These are phyloP conservation scores for Corythornis madagascariensis DNA, from an alignment of 2,113 vertebrate genomes.

Conservation along the genomic window DNA sequence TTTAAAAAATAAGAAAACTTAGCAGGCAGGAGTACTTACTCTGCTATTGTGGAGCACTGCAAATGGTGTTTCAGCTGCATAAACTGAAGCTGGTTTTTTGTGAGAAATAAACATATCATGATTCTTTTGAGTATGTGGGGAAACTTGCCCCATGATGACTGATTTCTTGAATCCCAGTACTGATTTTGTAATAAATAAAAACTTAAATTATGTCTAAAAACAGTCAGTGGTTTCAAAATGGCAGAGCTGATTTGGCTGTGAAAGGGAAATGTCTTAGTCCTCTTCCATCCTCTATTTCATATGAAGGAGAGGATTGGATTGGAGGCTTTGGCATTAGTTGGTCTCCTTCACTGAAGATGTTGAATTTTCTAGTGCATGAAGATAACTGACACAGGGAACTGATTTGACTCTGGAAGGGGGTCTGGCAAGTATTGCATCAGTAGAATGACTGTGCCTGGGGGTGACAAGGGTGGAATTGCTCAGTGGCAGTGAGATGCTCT, in stretches of 20 bases:
- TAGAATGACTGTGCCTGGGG: neutral
- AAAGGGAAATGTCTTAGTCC: neutral
- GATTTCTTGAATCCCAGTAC: neutral
- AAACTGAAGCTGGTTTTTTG: neutral
- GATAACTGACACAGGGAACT: neutral
- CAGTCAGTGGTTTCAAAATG: neutral
- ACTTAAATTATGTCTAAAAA: neutral
- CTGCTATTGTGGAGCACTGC: neutral
- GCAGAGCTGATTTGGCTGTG: neutral
- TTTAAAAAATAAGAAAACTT: neutral
- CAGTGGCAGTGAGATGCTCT: neutral
- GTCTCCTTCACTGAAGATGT: neutral
- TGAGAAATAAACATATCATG: rapidly evolving
- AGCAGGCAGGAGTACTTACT: neutral
- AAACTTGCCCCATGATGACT: neutral
- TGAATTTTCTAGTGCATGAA: neutral
- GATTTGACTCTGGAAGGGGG: rapidly evolving
- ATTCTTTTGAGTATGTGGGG: neutral
- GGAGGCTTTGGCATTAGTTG: neutral
- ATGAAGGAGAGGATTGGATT: neutral
- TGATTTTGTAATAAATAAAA: neutral
- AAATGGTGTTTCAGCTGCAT: neutral
- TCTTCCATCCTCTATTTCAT: neutral
- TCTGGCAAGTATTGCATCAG: neutral
- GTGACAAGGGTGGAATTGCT: neutral